Conservation (phyloP, 2,888 invertebrate species). For the Suillia variegata region DNA sequence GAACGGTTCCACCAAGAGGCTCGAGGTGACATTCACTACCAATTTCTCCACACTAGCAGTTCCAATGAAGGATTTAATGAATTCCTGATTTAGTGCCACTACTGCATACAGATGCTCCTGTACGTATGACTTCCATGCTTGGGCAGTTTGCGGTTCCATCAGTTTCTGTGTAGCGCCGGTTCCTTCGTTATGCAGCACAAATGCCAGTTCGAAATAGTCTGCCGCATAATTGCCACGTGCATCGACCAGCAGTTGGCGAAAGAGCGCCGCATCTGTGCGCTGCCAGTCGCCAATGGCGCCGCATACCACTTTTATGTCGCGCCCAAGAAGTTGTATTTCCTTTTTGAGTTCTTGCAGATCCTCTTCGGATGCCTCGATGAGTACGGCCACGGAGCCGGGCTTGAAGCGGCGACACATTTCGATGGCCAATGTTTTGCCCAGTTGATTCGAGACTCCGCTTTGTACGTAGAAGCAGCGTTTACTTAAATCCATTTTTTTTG, state of each 20-base stretch:
- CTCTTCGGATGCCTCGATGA: conserved; percentile 75
- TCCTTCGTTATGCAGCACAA: conserved; percentile 54
- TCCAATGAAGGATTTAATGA: conserved; percentile 33
- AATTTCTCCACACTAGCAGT: conserved; percentile 37
- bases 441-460: conserved; percentile 85
- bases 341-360: conserved; percentile 71
- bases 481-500: conserved; percentile 64
- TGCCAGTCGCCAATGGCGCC: conserved; percentile 36
- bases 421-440: conserved; percentile 78
- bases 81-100: conserved; percentile 50
- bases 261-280: conserved; percentile 21
- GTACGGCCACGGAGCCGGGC: conserved; percentile 72
- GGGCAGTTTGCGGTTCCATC: conserved; percentile 45
- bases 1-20: conserved; percentile 45
- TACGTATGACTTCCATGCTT: conserved; percentile 45
- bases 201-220: conserved; percentile 42
- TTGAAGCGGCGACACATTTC: conserved; percentile 72
- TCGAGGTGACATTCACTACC: conserved; percentile 51
- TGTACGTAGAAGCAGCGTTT: conserved; percentile 70
- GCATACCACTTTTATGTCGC: conserved; percentile 62
- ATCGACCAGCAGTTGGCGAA: conserved; percentile 31
- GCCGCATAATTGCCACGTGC: conserved; percentile 20
- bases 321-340: conserved; percentile 57
- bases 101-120: conserved; percentile 45
- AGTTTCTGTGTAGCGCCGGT: conserved; percentile 43